Percentiles rank a stretch among this genome's conserved stretches.
phyloP scores from a whole-genome alignment of 2,797 vertebrate species.

The Simalia tracyae region DNA sequence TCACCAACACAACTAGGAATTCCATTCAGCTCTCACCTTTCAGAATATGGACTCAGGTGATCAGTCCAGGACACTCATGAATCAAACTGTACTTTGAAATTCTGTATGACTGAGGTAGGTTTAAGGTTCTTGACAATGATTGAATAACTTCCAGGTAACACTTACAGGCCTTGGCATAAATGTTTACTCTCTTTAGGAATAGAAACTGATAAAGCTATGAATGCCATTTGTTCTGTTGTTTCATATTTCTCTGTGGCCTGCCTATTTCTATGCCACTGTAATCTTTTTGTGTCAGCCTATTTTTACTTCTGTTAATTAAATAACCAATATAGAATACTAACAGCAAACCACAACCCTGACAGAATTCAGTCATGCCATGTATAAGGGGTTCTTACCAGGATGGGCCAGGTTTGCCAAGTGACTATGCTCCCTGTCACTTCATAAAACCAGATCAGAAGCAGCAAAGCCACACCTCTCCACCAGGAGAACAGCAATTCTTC shows the following conservation, averaged over 20 bases:
- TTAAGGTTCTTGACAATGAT: not conserved
- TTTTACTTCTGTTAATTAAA: not conserved
- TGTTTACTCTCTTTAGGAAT: not conserved
- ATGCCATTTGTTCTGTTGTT: not conserved
- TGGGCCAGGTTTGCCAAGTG: not conserved
- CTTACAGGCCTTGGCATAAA: not conserved
- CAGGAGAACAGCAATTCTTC: not conserved
- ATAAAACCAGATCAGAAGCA: not conserved
- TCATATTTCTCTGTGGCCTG: not conserved
- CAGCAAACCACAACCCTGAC: not conserved
- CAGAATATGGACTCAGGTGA: not conserved
- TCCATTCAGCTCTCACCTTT: not conserved
- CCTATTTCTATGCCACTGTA: not conserved
- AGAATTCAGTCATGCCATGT: not conserved
- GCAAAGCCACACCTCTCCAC: not conserved
- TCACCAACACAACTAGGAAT: not conserved
- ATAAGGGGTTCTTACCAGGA: not conserved
- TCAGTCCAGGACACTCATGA: not conserved
- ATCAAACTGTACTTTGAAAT: not conserved
- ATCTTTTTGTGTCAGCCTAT: not conserved
- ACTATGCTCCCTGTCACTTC: not conserved
- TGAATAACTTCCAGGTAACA: not conserved
- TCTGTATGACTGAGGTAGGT: not conserved
- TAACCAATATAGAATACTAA: not conserved
- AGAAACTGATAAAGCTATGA: not conserved